These are phyloP conservation scores for Sarcophaga peregrina DNA, from an alignment of 1,140 invertebrate species.

Conservation along the genomic window DNA sequence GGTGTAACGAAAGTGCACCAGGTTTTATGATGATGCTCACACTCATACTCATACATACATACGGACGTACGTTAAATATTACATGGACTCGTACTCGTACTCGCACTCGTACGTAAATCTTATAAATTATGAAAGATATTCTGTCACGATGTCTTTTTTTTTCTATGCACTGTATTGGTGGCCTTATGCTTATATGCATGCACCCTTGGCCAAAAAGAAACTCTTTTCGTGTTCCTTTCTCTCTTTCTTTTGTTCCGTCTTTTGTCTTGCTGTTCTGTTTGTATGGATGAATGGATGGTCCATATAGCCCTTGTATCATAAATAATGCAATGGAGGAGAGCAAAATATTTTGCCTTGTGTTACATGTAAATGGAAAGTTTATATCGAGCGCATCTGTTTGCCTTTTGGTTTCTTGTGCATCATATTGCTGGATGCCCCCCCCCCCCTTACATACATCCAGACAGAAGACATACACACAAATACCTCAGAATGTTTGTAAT, in stretches of 20 bases:
- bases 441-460: too few relatives aligned
- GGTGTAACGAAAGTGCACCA: background rate
- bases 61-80: too few relatives aligned
- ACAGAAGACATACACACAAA: background rate
- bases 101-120: background rate
- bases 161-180: background rate
- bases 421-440: too few relatives aligned
- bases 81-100: background rate
- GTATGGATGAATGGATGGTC: too few relatives aligned
- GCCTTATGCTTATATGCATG: background rate
- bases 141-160: background rate
- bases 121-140: conserved; percentile 41
- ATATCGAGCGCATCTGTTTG: conserved; percentile 17
- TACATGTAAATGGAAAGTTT: conserved; percentile 3
- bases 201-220: background rate
- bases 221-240: too few relatives aligned
- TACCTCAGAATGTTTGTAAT: background rate
- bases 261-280: too few relatives aligned
- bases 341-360: conserved; percentile 18
- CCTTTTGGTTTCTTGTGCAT: too few relatives aligned
- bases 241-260: too few relatives aligned
- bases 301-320: background rate
- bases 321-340: conserved; percentile 29
- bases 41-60: background rate
- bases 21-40: background rate